phyloP scores from a whole-genome alignment of 2,797 vertebrate species.

The Microhierax caerulescens region DNA sequence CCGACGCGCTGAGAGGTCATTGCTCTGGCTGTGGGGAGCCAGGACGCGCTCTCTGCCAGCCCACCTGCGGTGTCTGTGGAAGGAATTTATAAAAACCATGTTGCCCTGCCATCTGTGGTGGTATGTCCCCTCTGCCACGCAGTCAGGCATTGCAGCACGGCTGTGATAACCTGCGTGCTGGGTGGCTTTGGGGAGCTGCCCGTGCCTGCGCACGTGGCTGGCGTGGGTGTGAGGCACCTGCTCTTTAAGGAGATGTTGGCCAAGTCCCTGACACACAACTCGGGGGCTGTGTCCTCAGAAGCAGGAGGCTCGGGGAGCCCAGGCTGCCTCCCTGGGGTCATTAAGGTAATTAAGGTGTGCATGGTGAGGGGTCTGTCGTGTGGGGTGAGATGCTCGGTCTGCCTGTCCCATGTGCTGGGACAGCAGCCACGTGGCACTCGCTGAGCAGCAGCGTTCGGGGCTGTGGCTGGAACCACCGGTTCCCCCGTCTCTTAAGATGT shows the following conservation, averaged over 20 bases:
- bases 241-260: neutral
- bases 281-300: neutral
- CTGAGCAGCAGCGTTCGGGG: neutral
- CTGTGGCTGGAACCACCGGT: neutral
- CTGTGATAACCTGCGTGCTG: fast-evolving
- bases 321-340: neutral
- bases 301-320: neutral
- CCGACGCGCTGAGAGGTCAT: fast-evolving
- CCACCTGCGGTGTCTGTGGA: neutral
- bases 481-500: fast-evolving
- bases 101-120: fast-evolving
- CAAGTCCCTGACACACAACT: fast-evolving
- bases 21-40: neutral
- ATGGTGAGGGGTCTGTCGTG: neutral
- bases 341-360: neutral
- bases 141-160: fast-evolving
- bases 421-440: fast-evolving
- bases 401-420: fast-evolving
- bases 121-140: fast-evolving
- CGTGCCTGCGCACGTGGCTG: fast-evolving
- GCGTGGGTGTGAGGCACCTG: fast-evolving
- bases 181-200: neutral
- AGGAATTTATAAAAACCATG: neutral
- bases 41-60: neutral
- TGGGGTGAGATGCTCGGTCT: neutral